Evolutionary conservation across 2,888 invertebrate genomes (phyloP), one percentile per base, ranked within the genome.

Genomic region (Cheilosia vulpina): DNA sequence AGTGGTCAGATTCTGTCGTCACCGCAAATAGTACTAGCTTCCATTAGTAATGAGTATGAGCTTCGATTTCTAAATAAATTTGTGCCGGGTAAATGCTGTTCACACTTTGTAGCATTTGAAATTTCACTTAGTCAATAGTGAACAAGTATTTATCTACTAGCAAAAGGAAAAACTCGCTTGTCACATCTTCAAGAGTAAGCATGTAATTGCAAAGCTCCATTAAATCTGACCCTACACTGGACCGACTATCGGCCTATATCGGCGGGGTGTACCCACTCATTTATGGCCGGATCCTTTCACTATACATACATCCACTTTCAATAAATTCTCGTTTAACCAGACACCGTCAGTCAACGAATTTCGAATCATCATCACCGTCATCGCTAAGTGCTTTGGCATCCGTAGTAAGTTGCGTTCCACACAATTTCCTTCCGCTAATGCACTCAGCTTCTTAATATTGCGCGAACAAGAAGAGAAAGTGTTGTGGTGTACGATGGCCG

Each of bases 241-340:
- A 38, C 45, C 24, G 53, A 34, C 38, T 47, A 75, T 75, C 75
- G 13, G 38, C 13, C 38, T 13, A 13, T 79, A 60, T 75, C 65
- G 62, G 72, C 50, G 27, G 21, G 27, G 21, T 47, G 6, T 72
- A 43, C 58, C 65, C 72, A 78, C 63, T 75, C 13, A 57, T 68
- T 71, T 66, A 19, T 31, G 11, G 11, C 43, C 27, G 52, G 66
- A 79, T 84, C 83, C 83, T 79, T 84, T 79, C 83, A 79, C 79
- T 68, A 17, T 15, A 6, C 9, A 17, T 15, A 6, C 9, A 38
- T 43, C 24, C 5, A 65, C 68, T 69, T 73, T 83, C 72, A 69
- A 65, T 60, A 65, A 84, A 84, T 79, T 84, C 83, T 65, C 73
- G 79, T 79, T 79, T 60, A 79, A 84, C 83, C 79, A 84, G 73